phyloP scores from a whole-genome alignment of 2,113 vertebrate species.

The Phainopepla nitens region DNA sequence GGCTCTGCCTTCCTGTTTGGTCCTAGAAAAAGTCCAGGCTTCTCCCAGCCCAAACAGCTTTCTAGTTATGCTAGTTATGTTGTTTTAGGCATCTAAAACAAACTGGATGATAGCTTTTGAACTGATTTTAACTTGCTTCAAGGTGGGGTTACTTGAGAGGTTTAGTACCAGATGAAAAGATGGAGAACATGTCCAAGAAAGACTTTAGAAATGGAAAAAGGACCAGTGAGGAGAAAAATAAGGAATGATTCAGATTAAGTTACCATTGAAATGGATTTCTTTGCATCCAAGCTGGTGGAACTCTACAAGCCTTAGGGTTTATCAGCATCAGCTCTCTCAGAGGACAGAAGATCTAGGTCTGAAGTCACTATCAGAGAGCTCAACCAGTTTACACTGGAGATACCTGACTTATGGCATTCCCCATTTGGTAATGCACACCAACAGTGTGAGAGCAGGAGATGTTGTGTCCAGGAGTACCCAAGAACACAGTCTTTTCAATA shows the following conservation, averaged over 20 bases:
- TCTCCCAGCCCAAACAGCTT: neutral
- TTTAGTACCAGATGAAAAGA: neutral
- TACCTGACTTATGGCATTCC: rapidly evolving
- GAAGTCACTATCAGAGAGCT: neutral
- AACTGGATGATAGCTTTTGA: neutral
- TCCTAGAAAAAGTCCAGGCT: neutral
- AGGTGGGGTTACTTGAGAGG: neutral
- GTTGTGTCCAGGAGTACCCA: neutral
- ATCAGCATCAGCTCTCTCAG: neutral
- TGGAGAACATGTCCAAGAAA: neutral
- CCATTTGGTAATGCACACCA: neutral
- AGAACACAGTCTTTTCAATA: neutral
- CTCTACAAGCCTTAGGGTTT: neutral
- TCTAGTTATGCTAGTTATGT: neutral
- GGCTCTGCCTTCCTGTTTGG: neutral
- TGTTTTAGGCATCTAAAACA: neutral
- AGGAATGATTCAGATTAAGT: neutral
- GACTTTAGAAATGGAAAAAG: neutral
- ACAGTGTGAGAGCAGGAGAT: neutral
- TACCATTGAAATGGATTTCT: neutral
- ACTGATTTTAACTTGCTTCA: neutral
- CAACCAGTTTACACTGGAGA: neutral
- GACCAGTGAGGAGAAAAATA: neutral
- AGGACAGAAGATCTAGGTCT: neutral
- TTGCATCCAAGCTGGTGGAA: neutral